These are phyloP conservation scores for Gymnocypris eckloni DNA, from an alignment of 2,797 vertebrate genomes.

Conservation along the genomic window DNA sequence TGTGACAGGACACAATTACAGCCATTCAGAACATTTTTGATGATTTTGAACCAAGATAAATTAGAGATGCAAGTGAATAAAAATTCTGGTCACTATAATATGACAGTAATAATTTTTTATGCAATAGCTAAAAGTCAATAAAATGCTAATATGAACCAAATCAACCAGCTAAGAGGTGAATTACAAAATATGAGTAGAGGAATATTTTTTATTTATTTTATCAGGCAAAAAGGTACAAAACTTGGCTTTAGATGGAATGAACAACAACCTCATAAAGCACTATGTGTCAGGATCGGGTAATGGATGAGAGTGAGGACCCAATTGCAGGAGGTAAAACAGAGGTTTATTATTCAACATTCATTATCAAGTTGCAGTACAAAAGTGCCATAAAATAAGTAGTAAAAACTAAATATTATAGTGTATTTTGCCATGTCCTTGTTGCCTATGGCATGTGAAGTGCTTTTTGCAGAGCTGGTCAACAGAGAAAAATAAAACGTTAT, in stretches of 20 bases:
- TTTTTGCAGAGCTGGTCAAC: constrained; percentile 11
- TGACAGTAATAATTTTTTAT: not conserved
- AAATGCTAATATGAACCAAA: not conserved
- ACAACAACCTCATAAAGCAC: too few species aligned
- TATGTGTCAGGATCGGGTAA: too few species aligned
- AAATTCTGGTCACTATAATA: not conserved
- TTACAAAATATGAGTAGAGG: not conserved
- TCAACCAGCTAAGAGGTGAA: not conserved
- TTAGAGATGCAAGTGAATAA: too few species aligned
- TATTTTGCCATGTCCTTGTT: not conserved
- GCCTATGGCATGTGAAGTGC: not conserved
- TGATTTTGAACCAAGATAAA: not conserved
- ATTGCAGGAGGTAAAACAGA: too few species aligned
- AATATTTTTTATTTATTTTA: too few species aligned
- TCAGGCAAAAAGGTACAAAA: too few species aligned
- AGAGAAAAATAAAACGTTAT: constrained; percentile 30
- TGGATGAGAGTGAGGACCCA: too few species aligned
- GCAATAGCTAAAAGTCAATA: not conserved
- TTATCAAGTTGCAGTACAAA: not conserved
- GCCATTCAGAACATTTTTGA: not conserved
- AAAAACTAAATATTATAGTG: not conserved
- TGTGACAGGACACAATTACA: not conserved
- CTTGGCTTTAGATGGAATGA: too few species aligned
- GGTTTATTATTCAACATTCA: not conserved
- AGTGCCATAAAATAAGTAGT: not conserved